phyloP scores from a whole-genome alignment of 2,113 vertebrate species.

The Corythornis madagascariensis region DNA sequence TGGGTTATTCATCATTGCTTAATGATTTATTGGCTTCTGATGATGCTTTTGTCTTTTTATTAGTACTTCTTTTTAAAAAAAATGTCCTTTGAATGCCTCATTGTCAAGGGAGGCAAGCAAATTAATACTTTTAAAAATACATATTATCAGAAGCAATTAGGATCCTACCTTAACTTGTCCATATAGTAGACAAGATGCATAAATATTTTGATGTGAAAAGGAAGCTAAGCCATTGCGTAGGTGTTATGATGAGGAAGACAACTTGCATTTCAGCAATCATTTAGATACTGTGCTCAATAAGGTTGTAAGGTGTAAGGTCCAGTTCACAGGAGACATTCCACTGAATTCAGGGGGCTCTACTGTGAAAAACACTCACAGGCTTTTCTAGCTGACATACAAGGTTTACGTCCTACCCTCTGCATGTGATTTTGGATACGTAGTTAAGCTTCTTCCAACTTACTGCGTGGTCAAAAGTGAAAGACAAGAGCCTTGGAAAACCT shows the following conservation, averaged over 20 bases:
- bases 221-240: neutral
- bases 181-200: neutral
- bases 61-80: neutral
- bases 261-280: neutral
- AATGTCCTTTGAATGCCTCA: neutral
- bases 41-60: neutral
- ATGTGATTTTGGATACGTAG: neutral
- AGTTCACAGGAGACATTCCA: neutral
- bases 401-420: neutral
- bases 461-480: neutral
- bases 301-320: neutral
- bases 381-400: neutral
- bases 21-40: neutral
- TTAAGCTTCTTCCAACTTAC: neutral
- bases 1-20: neutral
- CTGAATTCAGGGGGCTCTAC: neutral
- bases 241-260: neutral
- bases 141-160: neutral
- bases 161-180: neutral
- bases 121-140: neutral
- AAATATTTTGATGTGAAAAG: neutral
- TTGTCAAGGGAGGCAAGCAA: neutral
- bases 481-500: neutral
- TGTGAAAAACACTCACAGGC: neutral
- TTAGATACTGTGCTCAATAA: fast-evolving